Conservation (phyloP, 1,140 invertebrate genomes). For the Aphaenogaster floridana region DNA sequence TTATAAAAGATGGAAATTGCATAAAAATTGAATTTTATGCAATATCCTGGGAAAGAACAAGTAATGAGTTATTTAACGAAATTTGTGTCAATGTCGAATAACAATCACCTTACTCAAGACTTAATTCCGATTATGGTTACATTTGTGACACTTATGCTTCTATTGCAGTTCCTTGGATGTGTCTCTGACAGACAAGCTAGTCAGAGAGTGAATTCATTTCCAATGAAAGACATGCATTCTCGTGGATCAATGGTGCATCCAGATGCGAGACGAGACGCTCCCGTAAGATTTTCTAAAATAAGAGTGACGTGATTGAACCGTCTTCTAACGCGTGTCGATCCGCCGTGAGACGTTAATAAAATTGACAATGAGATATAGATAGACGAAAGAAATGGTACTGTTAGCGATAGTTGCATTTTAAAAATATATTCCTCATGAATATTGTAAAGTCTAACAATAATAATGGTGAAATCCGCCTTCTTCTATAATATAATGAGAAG, state of each 20-base stretch:
- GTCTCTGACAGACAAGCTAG: conserved; percentile 91
- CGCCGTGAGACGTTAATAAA: conserved; percentile 14
- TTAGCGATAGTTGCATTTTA: not conserved
- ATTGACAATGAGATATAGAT: conserved; percentile 9
- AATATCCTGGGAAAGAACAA: not conserved
- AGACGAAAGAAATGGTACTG: not conserved
- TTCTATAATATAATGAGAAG: not conserved
- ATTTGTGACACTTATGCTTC: conserved; percentile 38
- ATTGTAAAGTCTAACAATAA: not conserved
- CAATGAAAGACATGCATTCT: conserved; percentile 93
- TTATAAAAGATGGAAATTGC: not conserved
- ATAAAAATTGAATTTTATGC: not conserved
- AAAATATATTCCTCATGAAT: not conserved
- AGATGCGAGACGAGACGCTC: conserved; percentile 91
- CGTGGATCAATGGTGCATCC: conserved; percentile 88
- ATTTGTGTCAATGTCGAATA: conserved; percentile 25
- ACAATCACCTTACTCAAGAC: not conserved
- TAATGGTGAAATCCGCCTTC: not conserved
- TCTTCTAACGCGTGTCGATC: not conserved
- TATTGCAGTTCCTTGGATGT: conserved; percentile 91
- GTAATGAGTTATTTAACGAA: not conserved
- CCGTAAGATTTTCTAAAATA: conserved; percentile 88
- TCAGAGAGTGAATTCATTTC: conserved; percentile 92
- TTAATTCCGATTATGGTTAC: conserved; percentile 18
- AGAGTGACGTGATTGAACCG: conserved; percentile 27